phyloP scores from a whole-genome alignment of 2,113 vertebrate genomes.

The Eulemur macaco region DNA sequence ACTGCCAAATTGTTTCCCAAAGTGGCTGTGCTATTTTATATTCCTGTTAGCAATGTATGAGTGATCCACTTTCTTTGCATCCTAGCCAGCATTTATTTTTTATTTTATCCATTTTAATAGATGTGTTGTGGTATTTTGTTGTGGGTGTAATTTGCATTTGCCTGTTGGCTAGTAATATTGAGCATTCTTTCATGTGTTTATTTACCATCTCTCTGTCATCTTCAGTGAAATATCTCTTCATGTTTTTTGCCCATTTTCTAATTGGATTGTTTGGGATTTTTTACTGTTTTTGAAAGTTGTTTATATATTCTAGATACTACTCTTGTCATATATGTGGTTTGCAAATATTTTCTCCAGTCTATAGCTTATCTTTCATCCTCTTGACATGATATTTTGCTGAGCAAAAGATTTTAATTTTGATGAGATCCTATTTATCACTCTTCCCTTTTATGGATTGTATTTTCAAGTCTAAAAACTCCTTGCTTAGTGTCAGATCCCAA shows the following conservation, averaged over 20 bases:
- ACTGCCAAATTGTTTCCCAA: not conserved
- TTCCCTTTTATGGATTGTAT: not conserved
- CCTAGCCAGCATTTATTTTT: not conserved
- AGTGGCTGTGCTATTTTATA: not conserved
- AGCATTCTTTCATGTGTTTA: not conserved
- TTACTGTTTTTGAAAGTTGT: not conserved
- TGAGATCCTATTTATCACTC: not conserved
- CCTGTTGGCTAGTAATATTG: not conserved
- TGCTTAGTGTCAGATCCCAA: not conserved
- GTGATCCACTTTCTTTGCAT: not conserved
- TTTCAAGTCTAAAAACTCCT: conserved; percentile 9
- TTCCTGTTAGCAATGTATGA: not conserved
- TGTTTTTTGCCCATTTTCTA: not conserved
- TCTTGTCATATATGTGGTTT: not conserved
- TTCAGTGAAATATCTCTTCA: not conserved
- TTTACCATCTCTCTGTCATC: not conserved
- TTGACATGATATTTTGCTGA: not conserved
- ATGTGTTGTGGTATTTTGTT: not conserved
- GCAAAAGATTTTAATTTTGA: not conserved
- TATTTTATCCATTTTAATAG: not conserved
- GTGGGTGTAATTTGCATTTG: not conserved
- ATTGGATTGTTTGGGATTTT: not conserved
- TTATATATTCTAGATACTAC: not conserved
- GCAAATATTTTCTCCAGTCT: not conserved
- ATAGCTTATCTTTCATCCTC: conserved; percentile 1